Base-by-base conservation (phyloP, 64 coral and sea anemone genomes). In the Exaiptasia diaphana region DNA sequence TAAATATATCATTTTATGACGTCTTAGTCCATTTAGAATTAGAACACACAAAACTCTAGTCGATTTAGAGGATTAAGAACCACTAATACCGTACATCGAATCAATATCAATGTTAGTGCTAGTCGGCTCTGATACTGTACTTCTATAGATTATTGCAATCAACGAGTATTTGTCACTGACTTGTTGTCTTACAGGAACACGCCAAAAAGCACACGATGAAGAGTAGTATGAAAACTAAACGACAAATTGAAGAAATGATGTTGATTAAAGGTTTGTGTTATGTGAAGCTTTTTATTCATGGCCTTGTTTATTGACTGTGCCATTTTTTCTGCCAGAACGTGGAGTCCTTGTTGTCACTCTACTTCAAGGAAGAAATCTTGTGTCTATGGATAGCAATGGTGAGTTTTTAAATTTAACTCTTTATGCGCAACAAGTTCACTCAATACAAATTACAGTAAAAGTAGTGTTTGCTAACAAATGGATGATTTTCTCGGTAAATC, bases 331-430 rank as follows among this genome's bases (percentile, higher is more conserved):
- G 7, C 3, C 73, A 94, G 91, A 94, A 74, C 85, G 81, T 32
- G 91, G 91, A 30, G 91, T 89, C 0, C 25, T 94, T 13, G 79
- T 94, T 2, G 75, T 94, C 1, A 84, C 91, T 6, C 32, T 94
- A 11, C 67, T 94, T 1, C 86, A 94, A 49, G 91, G 78, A 2
- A 77, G 72, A 71, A 85, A 94, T 21, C 81, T 94, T 72, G 80
- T 50, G 0, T 86, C 91, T 23, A 94, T 94, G 91, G 91, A 94
- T 22, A 94, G 86, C 20, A 94, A 94, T 64, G 91, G 85, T 88
- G 27, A 54, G 73, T 62, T 29, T 31, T 61, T 23, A 0, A 25
- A 29, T 4, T 6, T 15, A 36, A 22, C 22, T 20, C 25, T 14
- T 22, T n/a, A n/a, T n/a, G n/a, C n/a, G n/a, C n/a, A n/a, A n/a